A percentile compares a stretch with the other conserved stretches of the same genome.
Conservation (phyloP, 92 coral and sea anemone species). For the Virgularia gustaviana region DNA sequence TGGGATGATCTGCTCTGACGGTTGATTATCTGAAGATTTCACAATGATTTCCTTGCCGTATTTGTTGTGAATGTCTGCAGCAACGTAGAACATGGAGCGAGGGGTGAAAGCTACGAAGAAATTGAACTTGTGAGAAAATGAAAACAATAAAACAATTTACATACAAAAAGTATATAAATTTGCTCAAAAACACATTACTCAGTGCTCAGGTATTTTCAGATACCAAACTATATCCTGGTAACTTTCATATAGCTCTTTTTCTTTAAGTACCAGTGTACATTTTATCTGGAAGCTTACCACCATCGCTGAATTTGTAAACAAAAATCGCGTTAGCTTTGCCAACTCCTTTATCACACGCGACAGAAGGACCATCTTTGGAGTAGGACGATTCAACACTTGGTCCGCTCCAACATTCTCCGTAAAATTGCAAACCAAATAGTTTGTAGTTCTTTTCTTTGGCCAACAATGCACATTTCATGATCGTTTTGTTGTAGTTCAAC, state of each 20-base stretch:
- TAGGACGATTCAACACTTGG: conserved; percentile 13
- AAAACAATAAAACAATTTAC: too few species aligned
- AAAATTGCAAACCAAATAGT: conserved; percentile 6
- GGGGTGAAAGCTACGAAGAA: conserved; percentile 62
- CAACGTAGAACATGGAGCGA: conserved; percentile 65
- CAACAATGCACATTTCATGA: conserved; percentile 27
- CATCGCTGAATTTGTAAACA: conserved; percentile 22
- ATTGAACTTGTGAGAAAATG: not conserved
- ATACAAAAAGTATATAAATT: too few species aligned
- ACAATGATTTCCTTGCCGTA: conserved; percentile 51
- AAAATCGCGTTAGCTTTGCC: conserved; percentile 23
- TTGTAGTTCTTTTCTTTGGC: conserved; percentile 23
- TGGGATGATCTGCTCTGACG: conserved; percentile 70
- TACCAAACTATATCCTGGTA: not conserved
- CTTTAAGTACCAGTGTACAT: too few species aligned
- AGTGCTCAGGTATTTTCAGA: not conserved
- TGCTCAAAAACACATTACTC: not conserved
- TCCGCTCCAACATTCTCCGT: conserved; percentile 31
- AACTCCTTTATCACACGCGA: conserved; percentile 16
- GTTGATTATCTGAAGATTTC: conserved; percentile 84
- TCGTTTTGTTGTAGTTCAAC: conserved; percentile 4
- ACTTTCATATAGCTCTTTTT: too few species aligned
- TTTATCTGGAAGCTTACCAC: too few species aligned
- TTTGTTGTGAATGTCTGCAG: conserved; percentile 64
- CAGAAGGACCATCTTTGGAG: conserved; percentile 16